Conservation (phyloP, 64 coral and sea anemone species). For the Montipora cactus region DNA sequence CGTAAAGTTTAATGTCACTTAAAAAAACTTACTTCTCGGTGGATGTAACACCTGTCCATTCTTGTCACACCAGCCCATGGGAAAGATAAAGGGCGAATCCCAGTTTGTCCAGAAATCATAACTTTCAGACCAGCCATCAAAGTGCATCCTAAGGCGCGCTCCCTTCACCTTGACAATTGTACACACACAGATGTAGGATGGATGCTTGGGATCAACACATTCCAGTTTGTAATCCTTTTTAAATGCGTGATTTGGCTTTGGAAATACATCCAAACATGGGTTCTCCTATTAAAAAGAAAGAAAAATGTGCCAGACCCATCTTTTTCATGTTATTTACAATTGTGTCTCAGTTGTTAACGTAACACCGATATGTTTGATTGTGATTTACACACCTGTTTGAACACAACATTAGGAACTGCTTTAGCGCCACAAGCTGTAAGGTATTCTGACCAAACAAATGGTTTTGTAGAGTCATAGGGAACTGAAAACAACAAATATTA, state of each 20-base stretch:
- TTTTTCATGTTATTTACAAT: neutral
- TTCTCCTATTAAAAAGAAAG: slow-evolving; percentile 72
- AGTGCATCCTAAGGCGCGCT: slow-evolving; percentile 85
- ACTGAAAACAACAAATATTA: slow-evolving; percentile 52
- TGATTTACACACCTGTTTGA: slow-evolving; percentile 74
- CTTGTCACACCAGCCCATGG: slow-evolving; percentile 95
- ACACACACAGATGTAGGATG: slow-evolving; percentile 96
- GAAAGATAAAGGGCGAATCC: slow-evolving; percentile 94
- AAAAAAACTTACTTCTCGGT: slow-evolving; percentile 74
- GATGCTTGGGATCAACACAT: slow-evolving; percentile 94
- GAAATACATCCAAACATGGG: slow-evolving; percentile 83
- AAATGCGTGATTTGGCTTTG: slow-evolving; percentile 74
- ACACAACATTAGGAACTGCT: slow-evolving; percentile 81
- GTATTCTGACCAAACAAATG: slow-evolving; percentile 90
- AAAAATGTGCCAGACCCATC: neutral
- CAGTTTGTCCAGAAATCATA: slow-evolving; percentile 99
- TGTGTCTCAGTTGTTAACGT: neutral
- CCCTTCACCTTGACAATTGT: slow-evolving; percentile 92
- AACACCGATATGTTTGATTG: no score
- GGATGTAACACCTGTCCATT: slow-evolving; percentile 82
- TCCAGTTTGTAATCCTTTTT: slow-evolving; percentile 96
- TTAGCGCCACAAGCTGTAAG: slow-evolving; percentile 76
- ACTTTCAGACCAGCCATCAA: slow-evolving; percentile 99
- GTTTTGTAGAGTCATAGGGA: slow-evolving; percentile 90
- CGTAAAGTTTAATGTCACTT: neutral